Evolutionary conservation across 2,113 vertebrate genomes (phyloP), one percentile per base, ranked within the genome.

Genomic region (Miniopterus natalensis): DNA sequence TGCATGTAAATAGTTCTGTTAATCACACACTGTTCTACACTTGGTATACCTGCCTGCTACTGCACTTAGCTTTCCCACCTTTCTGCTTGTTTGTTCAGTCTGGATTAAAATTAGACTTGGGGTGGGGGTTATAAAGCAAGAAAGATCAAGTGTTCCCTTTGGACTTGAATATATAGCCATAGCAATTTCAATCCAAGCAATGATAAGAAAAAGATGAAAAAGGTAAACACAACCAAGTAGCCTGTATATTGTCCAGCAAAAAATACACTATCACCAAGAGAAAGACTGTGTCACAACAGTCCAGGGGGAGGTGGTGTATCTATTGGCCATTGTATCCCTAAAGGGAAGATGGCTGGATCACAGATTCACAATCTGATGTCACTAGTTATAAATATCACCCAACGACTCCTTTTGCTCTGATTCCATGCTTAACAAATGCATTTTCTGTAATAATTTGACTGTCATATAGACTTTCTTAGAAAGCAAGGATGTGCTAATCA

Each of bases 1-100:
- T 96, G 97, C 98, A 98, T 98, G 98, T 98, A 99, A 98, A 98
- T 98, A 98, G 97, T 98, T 98, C 97, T 98, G 95, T 98, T 98
- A 97, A 98, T 98, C 98, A 97, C 97, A 97, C 97, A 97, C 84
- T 98, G 97, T 98, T 97, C 96, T 3, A 98, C 98, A 97, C 96
- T 98, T 97, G 95, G 96, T 98, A 98, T 96, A 97, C 84, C 98
- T 98, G 96, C 98, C 98, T 97, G 98, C 97, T 98, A 97, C 97
- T 88, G 88, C 59, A 95, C 71, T 98, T 97, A 98, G 97, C 94
- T 97, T 97, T 96, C 96, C 97, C 92, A 97, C 96, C 98, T 97
- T 98, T 97, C 97, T 97, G 95, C 95, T 94, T 98, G 97, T 98
- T 98, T 98, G 96, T 97, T 97, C 97, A 96, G 97, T 96, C 95